Percentiles rank a stretch among this genome's conserved stretches.
phyloP scores from a whole-genome alignment of 2,113 vertebrate species.

The Myotis davidii region DNA sequence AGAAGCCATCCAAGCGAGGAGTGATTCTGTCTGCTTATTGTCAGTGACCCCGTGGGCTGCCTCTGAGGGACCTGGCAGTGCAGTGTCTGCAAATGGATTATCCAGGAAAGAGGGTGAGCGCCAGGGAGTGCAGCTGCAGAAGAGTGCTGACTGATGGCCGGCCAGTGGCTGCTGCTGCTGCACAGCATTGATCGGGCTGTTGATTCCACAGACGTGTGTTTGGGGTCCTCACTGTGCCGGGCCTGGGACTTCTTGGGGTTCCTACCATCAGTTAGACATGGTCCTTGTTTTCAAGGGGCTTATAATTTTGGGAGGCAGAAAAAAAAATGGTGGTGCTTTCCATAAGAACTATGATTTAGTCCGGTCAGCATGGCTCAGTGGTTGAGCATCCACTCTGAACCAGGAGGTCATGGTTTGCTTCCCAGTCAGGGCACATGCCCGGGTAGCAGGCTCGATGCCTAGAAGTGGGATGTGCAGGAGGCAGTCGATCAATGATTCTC shows the following conservation, averaged over 20 bases:
- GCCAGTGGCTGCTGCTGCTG: not conserved
- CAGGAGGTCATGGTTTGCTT: too few species aligned
- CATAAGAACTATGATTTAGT: not conserved
- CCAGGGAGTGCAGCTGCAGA: not conserved
- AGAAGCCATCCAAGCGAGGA: constrained; percentile 40
- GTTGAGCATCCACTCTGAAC: too few species aligned
- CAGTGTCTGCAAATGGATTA: not conserved
- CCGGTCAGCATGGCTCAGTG: too few species aligned
- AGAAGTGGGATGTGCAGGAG: too few species aligned
- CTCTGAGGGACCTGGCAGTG: not conserved
- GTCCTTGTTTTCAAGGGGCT: not conserved
- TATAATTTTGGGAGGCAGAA: not conserved
- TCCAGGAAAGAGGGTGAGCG: not conserved
- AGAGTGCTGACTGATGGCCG: not conserved
- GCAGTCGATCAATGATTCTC: too few species aligned
- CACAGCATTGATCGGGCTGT: not conserved
- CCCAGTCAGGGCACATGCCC: too few species aligned
- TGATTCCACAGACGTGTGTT: not conserved
- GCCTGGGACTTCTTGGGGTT: not conserved
- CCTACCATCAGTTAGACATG: not conserved
- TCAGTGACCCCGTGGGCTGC: not conserved
- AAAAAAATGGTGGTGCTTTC: not conserved
- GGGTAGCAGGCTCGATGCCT: too few species aligned
- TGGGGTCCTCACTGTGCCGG: not conserved
- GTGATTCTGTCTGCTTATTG: constrained; percentile 1